These are phyloP conservation scores for Coreius guichenoti DNA, from an alignment of 2,797 vertebrate species.

Conservation along the genomic window DNA sequence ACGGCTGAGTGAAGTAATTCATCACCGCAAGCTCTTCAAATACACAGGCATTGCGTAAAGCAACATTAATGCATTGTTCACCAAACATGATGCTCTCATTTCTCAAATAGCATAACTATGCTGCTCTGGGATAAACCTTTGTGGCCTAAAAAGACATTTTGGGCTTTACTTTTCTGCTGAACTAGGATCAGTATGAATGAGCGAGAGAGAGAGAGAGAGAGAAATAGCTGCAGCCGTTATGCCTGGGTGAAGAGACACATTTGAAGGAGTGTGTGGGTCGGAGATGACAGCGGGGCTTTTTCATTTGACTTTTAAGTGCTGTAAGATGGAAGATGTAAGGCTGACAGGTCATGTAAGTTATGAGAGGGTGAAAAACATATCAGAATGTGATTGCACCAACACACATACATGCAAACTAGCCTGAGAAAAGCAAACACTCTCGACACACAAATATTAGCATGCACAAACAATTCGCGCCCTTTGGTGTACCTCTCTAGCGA, in stretches of 20 bases:
- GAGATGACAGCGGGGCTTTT: constrained; percentile 7
- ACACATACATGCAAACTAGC: constrained; percentile 22
- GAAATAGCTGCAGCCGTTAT: neutral
- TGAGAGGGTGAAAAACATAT: constrained; percentile 20
- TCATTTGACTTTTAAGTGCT: constrained; percentile 30
- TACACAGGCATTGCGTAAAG: constrained; percentile 20
- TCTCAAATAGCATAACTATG: constrained; percentile 15
- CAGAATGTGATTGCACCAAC: neutral
- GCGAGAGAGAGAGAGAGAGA: neutral
- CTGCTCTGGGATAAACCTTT: constrained; percentile 29
- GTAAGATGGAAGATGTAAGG: constrained; percentile 14
- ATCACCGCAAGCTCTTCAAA: constrained; percentile 45
- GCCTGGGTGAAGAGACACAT: constrained; percentile 16
- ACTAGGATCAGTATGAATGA: constrained; percentile 6
- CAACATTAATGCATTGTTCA: constrained; percentile 44
- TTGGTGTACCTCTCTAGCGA: constrained; percentile 15
- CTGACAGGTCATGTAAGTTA: constrained; percentile 24
- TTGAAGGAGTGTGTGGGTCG: constrained; percentile 35
- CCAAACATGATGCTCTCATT: constrained; percentile 44
- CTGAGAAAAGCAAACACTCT: constrained; percentile 12
- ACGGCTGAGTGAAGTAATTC: constrained; percentile 48
- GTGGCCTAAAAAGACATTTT: neutral
- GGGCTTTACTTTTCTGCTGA: neutral
- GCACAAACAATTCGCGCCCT: constrained; percentile 20
- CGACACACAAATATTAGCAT: constrained; percentile 25